phyloP scores from a whole-genome alignment of 2,888 invertebrate species.

The Acleris cristana region DNA sequence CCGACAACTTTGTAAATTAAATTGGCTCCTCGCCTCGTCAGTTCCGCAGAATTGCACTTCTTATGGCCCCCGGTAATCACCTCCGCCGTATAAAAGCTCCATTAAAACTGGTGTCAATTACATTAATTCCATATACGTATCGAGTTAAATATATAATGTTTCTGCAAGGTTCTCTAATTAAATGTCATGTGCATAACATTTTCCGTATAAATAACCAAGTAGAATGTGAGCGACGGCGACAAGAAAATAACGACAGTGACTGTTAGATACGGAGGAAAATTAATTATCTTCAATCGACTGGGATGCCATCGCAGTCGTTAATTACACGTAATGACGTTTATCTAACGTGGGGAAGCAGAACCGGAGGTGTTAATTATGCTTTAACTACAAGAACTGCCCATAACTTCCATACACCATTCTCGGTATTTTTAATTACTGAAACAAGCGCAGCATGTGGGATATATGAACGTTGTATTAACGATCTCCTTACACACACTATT shows the following conservation, averaged over 20 bases:
- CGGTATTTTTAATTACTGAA: constrained; percentile 34
- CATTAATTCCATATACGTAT: constrained; percentile 73
- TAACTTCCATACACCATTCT: constrained; percentile 27
- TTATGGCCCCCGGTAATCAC: constrained; percentile 71
- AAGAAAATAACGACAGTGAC: constrained; percentile 51
- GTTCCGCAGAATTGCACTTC: constrained; percentile 70
- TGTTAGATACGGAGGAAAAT: constrained; percentile 55
- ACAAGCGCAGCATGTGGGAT: constrained; percentile 17
- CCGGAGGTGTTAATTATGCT: constrained; percentile 27
- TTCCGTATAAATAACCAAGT: constrained; percentile 65
- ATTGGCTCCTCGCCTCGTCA: constrained; percentile 69
- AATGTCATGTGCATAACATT: constrained; percentile 68
- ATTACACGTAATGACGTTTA: constrained; percentile 23
- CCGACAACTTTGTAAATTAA: constrained; percentile 80
- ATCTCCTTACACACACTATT: neutral
- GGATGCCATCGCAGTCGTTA: constrained; percentile 15
- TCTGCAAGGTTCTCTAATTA: constrained; percentile 65
- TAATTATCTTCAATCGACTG: constrained; percentile 34
- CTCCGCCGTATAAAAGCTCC: constrained; percentile 70
- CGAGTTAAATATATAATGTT: constrained; percentile 66
- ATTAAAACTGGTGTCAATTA: constrained; percentile 80
- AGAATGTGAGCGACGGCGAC: constrained; percentile 61
- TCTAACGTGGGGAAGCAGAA: constrained; percentile 15
- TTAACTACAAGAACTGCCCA: constrained; percentile 25
- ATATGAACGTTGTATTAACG: constrained; percentile 15